phyloP scores from a whole-genome alignment of 2,888 invertebrate genomes.

The Pseudeuparius sepicola region DNA sequence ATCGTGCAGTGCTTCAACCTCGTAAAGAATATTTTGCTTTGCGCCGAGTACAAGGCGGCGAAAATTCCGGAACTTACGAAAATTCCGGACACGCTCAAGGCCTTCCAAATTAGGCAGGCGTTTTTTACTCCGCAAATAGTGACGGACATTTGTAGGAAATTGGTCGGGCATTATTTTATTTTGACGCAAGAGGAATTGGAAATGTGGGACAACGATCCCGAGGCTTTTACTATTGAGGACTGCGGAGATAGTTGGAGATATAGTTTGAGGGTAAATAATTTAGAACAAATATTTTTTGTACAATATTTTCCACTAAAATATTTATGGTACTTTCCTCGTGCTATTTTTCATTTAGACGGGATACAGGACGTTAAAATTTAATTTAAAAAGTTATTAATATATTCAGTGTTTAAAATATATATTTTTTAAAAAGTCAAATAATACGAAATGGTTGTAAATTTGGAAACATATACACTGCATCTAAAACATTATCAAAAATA shows the following conservation, averaged over 20 bases:
- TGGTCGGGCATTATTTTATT: conserved; percentile 81
- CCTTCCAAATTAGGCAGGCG: conserved; percentile 57
- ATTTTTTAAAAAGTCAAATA: too few species aligned
- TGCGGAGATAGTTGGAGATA: conserved; percentile 92
- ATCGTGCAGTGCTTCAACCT: conserved; percentile 85
- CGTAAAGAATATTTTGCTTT: conserved; percentile 72
- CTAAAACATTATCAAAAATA: too few species aligned
- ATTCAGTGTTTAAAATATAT: too few species aligned
- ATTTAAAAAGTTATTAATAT: too few species aligned
- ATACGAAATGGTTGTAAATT: too few species aligned
- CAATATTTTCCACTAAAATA: too few species aligned
- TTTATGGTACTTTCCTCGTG: too few species aligned
- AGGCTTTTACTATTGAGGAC: conserved; percentile 81
- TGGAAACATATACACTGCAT: too few species aligned
- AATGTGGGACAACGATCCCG: conserved; percentile 84
- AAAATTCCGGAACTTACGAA: conserved; percentile 49
- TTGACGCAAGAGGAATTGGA: conserved; percentile 75
- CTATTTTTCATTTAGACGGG: too few species aligned
- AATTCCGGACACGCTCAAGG: conserved; percentile 48
- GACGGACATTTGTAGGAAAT: conserved; percentile 70
- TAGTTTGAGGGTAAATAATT: conserved; percentile 64
- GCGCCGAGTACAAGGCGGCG: conserved; percentile 61
- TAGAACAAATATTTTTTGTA: too few species aligned
- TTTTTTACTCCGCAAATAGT: conserved; percentile 71
- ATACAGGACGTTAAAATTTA: too few species aligned